Evolutionary conservation across 2,797 vertebrate species (phyloP).

Genomic region (Thamnophis elegans): DNA sequence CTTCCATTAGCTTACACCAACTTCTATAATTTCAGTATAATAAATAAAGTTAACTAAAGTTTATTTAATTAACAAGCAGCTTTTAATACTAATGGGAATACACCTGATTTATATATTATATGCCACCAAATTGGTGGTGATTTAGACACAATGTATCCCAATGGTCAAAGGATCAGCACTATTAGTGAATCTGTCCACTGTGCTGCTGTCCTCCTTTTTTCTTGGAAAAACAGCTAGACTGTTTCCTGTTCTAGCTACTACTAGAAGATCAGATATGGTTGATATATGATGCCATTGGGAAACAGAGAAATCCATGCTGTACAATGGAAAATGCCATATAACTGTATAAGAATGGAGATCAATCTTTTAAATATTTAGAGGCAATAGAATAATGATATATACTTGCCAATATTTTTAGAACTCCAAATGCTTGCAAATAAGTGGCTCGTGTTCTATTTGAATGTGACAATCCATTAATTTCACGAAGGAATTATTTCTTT

Average conservation of each 20-base stretch:
- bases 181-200: not conserved
- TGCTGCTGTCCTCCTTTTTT: not conserved
- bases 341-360: not conserved
- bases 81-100: not conserved
- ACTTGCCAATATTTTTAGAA: slow-evolving; percentile 28
- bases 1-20: not conserved
- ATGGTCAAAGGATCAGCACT: not conserved
- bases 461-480: slow-evolving; percentile 46
- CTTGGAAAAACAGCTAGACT: not conserved
- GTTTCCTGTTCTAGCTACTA: not conserved
- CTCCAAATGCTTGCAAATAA: slow-evolving; percentile 16
- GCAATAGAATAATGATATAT: slow-evolving; percentile 33
- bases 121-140: not conserved
- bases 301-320: not conserved
- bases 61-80: not conserved
- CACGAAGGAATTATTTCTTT: slow-evolving; percentile 39
- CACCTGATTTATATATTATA: not conserved
- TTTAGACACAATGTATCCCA: not conserved
- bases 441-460: not conserved
- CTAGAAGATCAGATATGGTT: not conserved
- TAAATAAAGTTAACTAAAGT: not conserved
- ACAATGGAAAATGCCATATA: not conserved
- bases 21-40: not conserved
- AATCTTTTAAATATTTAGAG: slow-evolving; percentile 22
- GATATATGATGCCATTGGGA: not conserved